Base-by-base conservation (phyloP, 2,888 invertebrate genomes). In the Gandaritis pyraliata region DNA sequence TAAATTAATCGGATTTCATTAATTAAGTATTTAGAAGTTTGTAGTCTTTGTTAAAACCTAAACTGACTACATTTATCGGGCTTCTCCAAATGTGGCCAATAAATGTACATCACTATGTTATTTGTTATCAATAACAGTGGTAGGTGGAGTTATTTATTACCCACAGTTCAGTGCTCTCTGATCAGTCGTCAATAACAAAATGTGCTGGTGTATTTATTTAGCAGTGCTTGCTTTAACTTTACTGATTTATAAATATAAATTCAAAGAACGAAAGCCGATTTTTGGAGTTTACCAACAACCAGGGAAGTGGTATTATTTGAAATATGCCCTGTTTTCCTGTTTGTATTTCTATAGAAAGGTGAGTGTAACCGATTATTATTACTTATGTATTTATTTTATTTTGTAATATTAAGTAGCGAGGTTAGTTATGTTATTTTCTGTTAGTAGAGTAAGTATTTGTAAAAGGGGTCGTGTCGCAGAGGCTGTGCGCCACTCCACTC, bases 221-320 rank as follows among this genome's bases (percentile, higher is more conserved):
- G 51, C 74, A 0, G 74, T 62, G 6, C 47, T 83, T 1, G 10
- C 78, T 2, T 54, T 82, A 0, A 55, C 82, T 60, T 73, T 88
- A 65, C 48, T 86, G 12, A 69, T 84, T 55, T 83, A 85, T 60
- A 69, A 74, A 72, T 60, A 73, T 78, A 47, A 75, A 61, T 77
- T 72, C 58, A 86, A 86, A 65, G 85, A 93, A 29, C 85, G 88
- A 0, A 83, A 90, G 48, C 93, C 94, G 6, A 93, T 94, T 53
- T 89, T 93, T 45, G 94, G 94, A 0, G 82, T 95, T 0, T 95
- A 95, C 74, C 83, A 88, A 0, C 93, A 93, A 62, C 93, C 93
- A 0, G 95, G 95, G 23, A 94, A 93, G 81, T 95, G 94, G 93
- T 95, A 93, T 78, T 91, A 90, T 64, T 53, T 95, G 33, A 95